Evolutionary conservation across 2,797 vertebrate species (phyloP).

Genomic region (Rhabdophis nuchalis): DNA sequence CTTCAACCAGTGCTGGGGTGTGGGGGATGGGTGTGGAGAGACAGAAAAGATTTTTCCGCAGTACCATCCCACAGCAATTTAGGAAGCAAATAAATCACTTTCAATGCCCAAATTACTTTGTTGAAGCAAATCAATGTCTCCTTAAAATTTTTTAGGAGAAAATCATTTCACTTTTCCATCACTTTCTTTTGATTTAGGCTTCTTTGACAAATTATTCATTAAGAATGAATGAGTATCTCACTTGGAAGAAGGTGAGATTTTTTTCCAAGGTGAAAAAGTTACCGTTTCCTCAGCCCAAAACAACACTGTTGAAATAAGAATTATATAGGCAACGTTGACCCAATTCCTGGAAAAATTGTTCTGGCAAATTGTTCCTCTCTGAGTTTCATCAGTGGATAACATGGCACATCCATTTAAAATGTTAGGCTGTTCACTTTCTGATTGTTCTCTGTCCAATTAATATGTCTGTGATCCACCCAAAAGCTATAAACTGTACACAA

Average conservation of each 20-base stretch:
- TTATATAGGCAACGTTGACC: not conserved
- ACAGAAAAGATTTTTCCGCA: not conserved
- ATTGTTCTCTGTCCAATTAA: not conserved
- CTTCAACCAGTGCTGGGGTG: not conserved
- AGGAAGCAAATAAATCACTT: not conserved
- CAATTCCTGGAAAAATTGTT: not conserved
- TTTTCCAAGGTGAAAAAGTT: not conserved
- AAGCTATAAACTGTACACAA: not conserved
- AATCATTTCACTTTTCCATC: not conserved
- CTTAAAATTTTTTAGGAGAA: not conserved
- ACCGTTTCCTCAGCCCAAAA: not conserved
- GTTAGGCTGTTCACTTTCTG: not conserved
- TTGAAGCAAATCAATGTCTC: not conserved
- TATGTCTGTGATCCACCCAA: not conserved
- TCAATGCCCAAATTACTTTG: not conserved
- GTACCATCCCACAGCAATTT: not conserved
- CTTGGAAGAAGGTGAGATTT: not conserved
- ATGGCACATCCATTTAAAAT: not conserved
- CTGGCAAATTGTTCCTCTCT: not conserved
- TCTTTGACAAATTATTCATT: not conserved
- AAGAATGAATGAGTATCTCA: not conserved
- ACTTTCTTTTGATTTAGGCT: not conserved
- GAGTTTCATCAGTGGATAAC: not conserved
- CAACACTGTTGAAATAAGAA: not conserved
- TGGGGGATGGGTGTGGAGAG: not conserved